Percentiles rank a stretch among this genome's conserved stretches.
phyloP scores from a whole-genome alignment of 2,113 vertebrate genomes.

The Sarotherodon lohbergeri region DNA sequence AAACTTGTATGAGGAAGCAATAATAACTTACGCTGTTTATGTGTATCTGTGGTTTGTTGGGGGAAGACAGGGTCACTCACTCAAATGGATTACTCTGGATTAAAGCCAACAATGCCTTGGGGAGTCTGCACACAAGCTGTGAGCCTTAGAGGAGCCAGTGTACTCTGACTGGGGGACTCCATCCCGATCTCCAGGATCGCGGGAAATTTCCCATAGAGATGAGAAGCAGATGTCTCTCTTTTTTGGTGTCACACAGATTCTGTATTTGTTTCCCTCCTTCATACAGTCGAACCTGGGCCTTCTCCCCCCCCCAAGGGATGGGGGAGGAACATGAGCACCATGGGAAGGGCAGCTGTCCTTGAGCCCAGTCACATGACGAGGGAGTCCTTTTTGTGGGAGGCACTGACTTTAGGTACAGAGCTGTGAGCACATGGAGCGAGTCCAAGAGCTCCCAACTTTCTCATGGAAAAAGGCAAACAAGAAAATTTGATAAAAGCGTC shows the following conservation, averaged over 20 bases:
- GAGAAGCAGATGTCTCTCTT: slow-evolving; percentile 78
- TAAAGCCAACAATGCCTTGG: slow-evolving; percentile 46
- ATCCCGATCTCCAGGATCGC: slow-evolving; percentile 63
- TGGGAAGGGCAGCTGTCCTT: slow-evolving; percentile 75
- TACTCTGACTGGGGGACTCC: slow-evolving; percentile 57
- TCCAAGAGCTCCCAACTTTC: slow-evolving; percentile 73
- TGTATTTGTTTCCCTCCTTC: slow-evolving; percentile 34
- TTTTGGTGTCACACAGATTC: slow-evolving; percentile 42
- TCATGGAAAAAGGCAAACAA: slow-evolving; percentile 73
- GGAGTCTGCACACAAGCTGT: slow-evolving; percentile 40
- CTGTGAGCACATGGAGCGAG: slow-evolving; percentile 59
- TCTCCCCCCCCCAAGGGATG: slow-evolving; percentile 29
- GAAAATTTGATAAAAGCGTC: slow-evolving; percentile 59
- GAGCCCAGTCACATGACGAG: slow-evolving; percentile 56
- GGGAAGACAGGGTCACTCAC: slow-evolving; percentile 2
- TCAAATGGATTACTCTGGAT: slow-evolving; percentile 36
- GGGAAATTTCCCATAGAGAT: slow-evolving; percentile 78
- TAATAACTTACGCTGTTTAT: neutral
- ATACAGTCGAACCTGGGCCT: slow-evolving; percentile 49
- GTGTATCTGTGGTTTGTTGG: neutral
- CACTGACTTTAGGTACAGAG: slow-evolving; percentile 53
- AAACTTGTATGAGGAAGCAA: neutral
- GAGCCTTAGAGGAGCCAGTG: slow-evolving; percentile 59
- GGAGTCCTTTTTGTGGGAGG: slow-evolving; percentile 58
- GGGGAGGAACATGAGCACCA: slow-evolving; percentile 72